Conservation (phyloP, 2,113 vertebrate genomes). For the Paramisgurnus dabryanus region DNA sequence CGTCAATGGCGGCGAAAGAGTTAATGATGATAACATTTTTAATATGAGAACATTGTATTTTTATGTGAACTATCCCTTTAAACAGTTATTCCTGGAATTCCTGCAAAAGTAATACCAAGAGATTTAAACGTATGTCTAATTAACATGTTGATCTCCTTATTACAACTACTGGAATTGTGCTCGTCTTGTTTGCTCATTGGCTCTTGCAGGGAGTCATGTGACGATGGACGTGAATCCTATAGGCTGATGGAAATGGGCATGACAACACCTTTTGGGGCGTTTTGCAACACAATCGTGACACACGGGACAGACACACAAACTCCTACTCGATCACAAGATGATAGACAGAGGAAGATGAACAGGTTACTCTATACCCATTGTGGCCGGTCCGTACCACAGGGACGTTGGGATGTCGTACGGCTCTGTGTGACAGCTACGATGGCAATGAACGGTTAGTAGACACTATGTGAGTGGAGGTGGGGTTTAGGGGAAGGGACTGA, state of each 20-base stretch:
- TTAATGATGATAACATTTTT: not conserved
- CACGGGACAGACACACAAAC: slow-evolving; percentile 38
- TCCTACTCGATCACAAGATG: slow-evolving; percentile 55
- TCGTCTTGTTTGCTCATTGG: slow-evolving; percentile 37
- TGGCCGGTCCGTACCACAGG: not conserved
- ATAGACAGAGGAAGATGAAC: slow-evolving; percentile 36
- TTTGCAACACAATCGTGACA: slow-evolving; percentile 41
- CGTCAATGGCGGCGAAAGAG: no score
- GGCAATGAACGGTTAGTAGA: slow-evolving; percentile 25
- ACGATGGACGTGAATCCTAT: slow-evolving; percentile 41
- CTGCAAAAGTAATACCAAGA: no score
- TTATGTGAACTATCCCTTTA: not conserved
- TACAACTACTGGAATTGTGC: no score
- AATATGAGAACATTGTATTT: not conserved
- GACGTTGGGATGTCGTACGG: not conserved
- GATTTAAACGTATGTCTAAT: no score
- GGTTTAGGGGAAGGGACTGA: slow-evolving; percentile 57
- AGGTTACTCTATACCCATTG: slow-evolving; percentile 32
- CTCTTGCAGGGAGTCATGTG: slow-evolving; percentile 46
- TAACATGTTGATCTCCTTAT: no score
- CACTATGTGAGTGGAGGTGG: slow-evolving; percentile 46
- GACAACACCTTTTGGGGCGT: slow-evolving; percentile 16
- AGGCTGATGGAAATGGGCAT: slow-evolving; percentile 20
- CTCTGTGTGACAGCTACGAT: slow-evolving; percentile 38
- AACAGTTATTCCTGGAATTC: not conserved